Evolutionary conservation across 2,888 invertebrate genomes (phyloP), one percentile per base, ranked within the genome.

Genomic region (Aricia artaxerxes): DNA sequence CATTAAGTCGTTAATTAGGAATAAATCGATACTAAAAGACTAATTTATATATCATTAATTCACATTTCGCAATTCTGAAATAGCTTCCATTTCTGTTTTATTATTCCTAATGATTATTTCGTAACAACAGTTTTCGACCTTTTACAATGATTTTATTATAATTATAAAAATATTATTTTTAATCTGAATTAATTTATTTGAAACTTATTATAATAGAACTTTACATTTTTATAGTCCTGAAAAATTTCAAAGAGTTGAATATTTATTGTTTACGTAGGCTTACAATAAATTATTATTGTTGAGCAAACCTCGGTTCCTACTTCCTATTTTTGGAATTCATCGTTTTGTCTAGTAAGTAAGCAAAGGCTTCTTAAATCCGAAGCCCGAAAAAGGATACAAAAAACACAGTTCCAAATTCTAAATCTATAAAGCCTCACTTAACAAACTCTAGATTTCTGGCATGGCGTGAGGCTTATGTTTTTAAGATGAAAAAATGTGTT

Each of bases 21-120:
- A 38, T 16, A 35, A 6, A 38, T 31, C 31, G 64, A 69, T 35
- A 11, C 35, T 69, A 69, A 69, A 6, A 69, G 69, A 13, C 69
- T 69, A 35, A 69, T 35, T 69, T 69, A 69, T 69, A 69, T 35
- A 69, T 69, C 69, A 35, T 69, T 69, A 69, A 24, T 35, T 13
- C 69, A 69, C 35, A 69, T 69, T 69, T 69, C 35, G 35, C 64
- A 69, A 69, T 13, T 69, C 35, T 35, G 5, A 69, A 69, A 69
- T 38, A 69, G 35, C 64, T 64, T 64, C 35, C 35, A 69, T 38
- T 69, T 69, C 13, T 69, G 35, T 35, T 69, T 69, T 69, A 69
- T 69, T 38, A 69, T 69, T 69, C 69, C 35, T 69, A 69, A 69
- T 69, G 35, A 69, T 13, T 16, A 6, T 69, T 69, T 69, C 35